Evolutionary conservation across 2,113 vertebrate genomes (phyloP).

Genomic region (Callionymus lyra): DNA sequence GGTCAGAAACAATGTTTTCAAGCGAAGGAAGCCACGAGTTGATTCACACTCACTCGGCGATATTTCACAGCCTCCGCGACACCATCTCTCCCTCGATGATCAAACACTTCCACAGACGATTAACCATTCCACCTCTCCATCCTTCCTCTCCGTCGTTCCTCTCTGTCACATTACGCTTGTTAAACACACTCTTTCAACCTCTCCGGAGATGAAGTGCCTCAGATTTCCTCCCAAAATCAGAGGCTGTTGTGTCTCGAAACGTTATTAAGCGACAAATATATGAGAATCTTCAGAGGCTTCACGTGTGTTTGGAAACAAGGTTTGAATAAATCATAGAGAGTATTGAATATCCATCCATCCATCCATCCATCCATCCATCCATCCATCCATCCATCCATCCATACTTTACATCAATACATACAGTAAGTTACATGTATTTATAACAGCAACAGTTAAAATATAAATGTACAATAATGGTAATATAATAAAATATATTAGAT

Average conservation of each 20-base stretch:
- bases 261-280: not conserved
- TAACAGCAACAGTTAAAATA: too few species aligned
- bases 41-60: constrained; percentile 38
- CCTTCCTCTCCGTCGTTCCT: constrained; percentile 47
- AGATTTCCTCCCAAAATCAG: not conserved
- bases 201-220: constrained; percentile 13
- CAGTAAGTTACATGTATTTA: too few species aligned
- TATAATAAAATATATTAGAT: too few species aligned
- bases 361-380: too few species aligned
- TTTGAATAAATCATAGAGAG: too few species aligned
- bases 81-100: constrained; percentile 42
- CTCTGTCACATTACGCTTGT: constrained; percentile 44
- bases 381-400: too few species aligned
- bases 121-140: constrained; percentile 34
- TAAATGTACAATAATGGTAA: too few species aligned
- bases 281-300: too few species aligned
- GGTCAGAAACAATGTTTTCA: constrained; percentile 26
- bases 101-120: constrained; percentile 46
- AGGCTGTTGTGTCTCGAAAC: not conserved
- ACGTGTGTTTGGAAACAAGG: too few species aligned
- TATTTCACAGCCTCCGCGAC: constrained; percentile 44
- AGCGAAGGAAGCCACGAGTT: constrained; percentile 13
- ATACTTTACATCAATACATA: too few species aligned
- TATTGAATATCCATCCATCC: too few species aligned
- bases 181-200: constrained; percentile 38